phyloP scores from a whole-genome alignment of 2,888 invertebrate genomes.

The Apamea crenata region DNA sequence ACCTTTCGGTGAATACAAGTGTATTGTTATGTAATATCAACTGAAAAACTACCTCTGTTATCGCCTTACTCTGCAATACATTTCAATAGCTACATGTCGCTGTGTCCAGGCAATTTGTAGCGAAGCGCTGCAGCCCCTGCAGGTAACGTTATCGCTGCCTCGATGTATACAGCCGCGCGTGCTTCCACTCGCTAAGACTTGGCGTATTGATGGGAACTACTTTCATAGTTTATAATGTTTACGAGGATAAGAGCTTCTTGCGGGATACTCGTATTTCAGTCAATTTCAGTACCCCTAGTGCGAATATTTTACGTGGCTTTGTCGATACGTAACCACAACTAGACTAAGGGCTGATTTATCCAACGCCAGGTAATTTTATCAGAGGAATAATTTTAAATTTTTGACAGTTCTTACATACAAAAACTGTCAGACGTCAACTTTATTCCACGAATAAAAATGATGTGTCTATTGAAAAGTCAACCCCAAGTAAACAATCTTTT shows the following conservation, averaged over 20 bases:
- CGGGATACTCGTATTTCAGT: conserved; percentile 20
- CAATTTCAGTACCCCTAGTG: neutral
- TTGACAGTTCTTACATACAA: too few species aligned
- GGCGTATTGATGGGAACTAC: conserved; percentile 34
- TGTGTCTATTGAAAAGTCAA: too few species aligned
- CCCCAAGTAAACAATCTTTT: neutral
- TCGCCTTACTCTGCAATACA: conserved; percentile 68
- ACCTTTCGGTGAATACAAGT: neutral
- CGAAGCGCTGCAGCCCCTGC: conserved; percentile 49
- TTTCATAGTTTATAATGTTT: conserved; percentile 24
- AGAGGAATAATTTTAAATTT: too few species aligned
- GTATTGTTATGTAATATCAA: neutral
- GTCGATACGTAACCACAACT: neutral
- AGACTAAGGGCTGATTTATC: neutral
- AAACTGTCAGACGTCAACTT: too few species aligned
- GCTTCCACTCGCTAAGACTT: conserved; percentile 32
- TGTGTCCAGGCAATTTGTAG: conserved; percentile 74
- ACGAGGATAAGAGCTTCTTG: neutral
- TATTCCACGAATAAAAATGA: too few species aligned
- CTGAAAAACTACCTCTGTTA: conserved; percentile 30
- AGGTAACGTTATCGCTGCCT: conserved; percentile 50
- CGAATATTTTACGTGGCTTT: neutral
- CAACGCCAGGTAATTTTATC: too few species aligned
- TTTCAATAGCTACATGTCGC: conserved; percentile 71
- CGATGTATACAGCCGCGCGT: conserved; percentile 35